A percentile compares a stretch with the other conserved stretches of the same genome.
These are phyloP conservation scores for Drosophila austrosaltans DNA, from an alignment of 2,888 invertebrate species.

Conservation along the genomic window DNA sequence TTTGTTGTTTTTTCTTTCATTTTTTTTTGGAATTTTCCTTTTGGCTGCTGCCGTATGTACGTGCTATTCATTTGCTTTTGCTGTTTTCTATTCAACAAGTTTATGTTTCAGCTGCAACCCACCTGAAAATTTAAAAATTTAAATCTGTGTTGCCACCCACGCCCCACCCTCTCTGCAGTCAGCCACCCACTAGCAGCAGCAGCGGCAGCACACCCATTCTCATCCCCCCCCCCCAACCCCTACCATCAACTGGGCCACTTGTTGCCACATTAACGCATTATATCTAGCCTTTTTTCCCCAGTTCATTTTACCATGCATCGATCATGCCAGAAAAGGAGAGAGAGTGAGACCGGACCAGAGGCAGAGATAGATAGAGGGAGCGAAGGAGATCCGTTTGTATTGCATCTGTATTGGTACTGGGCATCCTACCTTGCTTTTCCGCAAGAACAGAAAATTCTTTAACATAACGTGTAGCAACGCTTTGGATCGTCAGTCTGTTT, in stretches of 20 bases:
- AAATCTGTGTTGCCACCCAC: slow-evolving; percentile 40
- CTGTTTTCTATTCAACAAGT: slow-evolving; percentile 53
- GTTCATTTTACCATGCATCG: slow-evolving; percentile 32
- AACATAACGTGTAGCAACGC: slow-evolving; percentile 83
- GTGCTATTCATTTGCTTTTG: slow-evolving; percentile 19
- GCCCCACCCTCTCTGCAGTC: slow-evolving; percentile 21
- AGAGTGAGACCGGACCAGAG: not conserved
- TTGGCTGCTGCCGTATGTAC: slow-evolving; percentile 16
- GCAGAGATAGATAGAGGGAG: slow-evolving; percentile 22
- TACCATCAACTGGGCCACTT: slow-evolving; percentile 38
- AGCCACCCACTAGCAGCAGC: not conserved
- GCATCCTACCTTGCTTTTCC: slow-evolving; percentile 70
- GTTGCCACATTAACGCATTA: slow-evolving; percentile 46
- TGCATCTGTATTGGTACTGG: slow-evolving; percentile 63
- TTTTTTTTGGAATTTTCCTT: slow-evolving; percentile 10
- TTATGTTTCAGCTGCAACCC: slow-evolving; percentile 72
- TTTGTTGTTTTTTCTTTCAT: not conserved
- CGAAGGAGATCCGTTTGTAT: slow-evolving; percentile 20
- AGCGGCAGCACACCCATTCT: not conserved
- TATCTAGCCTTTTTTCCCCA: slow-evolving; percentile 57
- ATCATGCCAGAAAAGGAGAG: slow-evolving; percentile 10
- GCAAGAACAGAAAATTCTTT: slow-evolving; percentile 80
- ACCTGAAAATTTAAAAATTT: slow-evolving; percentile 56
- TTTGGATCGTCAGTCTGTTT: slow-evolving; percentile 84
- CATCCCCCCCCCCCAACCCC: slow-evolving; percentile 16